A percentile compares a stretch with the other conserved stretches of the same genome.
Evolutionary conservation across 37 sponge, comb jelly and placozoan genomes (phyloP).

Genomic region (Cladorhizidae sp.): DNA sequence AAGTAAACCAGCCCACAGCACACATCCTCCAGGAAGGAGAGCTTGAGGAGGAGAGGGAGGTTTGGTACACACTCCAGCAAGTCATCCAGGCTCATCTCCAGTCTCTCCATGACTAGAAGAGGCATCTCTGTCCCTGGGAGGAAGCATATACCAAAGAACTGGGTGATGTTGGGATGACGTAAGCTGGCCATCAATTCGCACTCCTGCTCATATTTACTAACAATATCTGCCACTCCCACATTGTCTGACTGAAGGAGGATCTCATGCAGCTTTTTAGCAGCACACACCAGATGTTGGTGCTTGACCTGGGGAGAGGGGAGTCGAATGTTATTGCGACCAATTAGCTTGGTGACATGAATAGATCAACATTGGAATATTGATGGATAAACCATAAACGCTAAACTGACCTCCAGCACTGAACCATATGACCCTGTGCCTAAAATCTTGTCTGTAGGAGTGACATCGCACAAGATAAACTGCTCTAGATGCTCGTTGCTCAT

Average conservation of each 20-base stretch:
- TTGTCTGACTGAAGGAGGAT: background rate
- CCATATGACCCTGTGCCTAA: conserved; percentile 11
- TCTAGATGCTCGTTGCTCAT: too few species aligned
- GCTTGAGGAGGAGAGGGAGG: conserved; percentile 18
- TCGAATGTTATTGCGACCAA: too few species aligned
- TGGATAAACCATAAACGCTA: too few species aligned
- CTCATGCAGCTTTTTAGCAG: conserved; percentile 11
- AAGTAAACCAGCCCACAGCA: conserved; percentile 41
- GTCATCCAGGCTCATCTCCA: conserved; percentile 30
- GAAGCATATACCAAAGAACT: conserved; percentile 34
- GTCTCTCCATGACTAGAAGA: conserved; percentile 26
- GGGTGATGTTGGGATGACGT: conserved; percentile 44
- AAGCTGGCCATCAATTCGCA: conserved; percentile 33
- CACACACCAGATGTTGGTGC: conserved; percentile 9
- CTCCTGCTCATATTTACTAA: conserved; percentile 8
- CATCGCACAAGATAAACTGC: conserved; percentile 29
- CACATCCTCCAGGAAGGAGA: conserved; percentile 18
- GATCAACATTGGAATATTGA: too few species aligned
- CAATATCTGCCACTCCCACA: background rate
- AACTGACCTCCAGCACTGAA: background rate
- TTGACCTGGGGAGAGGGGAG: background rate
- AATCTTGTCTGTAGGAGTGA: background rate
- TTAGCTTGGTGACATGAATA: too few species aligned
- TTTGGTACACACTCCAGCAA: background rate
- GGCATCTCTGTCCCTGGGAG: conserved; percentile 12